Evolutionary conservation across 2,888 invertebrate genomes (phyloP), one percentile per base, ranked within the genome.

Genomic region (Epicampocera succincta): DNA sequence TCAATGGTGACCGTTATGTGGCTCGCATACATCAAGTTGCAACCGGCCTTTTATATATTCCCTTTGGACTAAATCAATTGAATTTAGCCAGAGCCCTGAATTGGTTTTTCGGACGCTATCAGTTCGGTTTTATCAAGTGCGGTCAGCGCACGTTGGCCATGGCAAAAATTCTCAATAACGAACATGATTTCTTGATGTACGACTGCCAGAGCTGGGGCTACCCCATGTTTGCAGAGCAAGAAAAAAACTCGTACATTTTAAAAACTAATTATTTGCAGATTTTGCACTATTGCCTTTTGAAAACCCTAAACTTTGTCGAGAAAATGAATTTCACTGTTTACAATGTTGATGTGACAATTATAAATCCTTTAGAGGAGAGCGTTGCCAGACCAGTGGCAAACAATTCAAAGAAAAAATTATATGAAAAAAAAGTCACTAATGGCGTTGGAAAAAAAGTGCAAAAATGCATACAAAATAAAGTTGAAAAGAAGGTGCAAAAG

Each of bases 141-240:
- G 91, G 92, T 0, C 88, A 89, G 11, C 92, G 92, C 71, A 92
- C 92, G 56, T 87, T 93, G 77, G 92, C 92, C 8, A 92, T 93
- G 85, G 93, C 93, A 2, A 92, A 21, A 17, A 68, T 60, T 3
- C 54, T 72, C 83, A 85, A 87, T 0, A 84, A 84, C 0, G 86
- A 88, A 12, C 86, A 88, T 9, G 94, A 94, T 12, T 95, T 93
- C 86, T 94, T 93, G 84, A 93, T 94, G 93, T 94, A 92, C 86
- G 94, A 94, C 85, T 93, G 93, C 84, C 93, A 94, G 87, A 92
- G 92, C 76, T 90, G 91, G 84, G 94, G 94, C 3, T 89, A 91
- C 1, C 94, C 94, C 0, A 88, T 94, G 85, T 94, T 94, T 86
- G 88, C 91, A 38, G 92, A 93, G 0, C 91, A 92, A 11, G 91